Percentiles rank a stretch among this genome's conserved stretches.
These are phyloP conservation scores for Procavia capensis DNA, from an alignment of 2,113 vertebrate species.

Conservation along the genomic window DNA sequence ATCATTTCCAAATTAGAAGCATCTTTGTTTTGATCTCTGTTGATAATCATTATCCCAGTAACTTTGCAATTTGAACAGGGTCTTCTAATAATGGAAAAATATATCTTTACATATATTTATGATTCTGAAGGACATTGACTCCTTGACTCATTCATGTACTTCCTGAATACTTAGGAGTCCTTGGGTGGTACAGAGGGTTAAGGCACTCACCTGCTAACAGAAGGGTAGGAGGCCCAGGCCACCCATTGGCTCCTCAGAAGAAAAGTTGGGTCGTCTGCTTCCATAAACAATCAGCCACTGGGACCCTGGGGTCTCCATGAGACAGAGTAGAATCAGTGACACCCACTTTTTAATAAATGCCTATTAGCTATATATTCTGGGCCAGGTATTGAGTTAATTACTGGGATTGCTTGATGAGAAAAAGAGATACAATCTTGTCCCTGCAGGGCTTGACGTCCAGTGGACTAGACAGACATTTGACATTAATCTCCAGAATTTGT, in stretches of 20 bases:
- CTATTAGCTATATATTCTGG: slow-evolving; percentile 24
- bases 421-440: background rate
- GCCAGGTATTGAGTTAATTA: background rate
- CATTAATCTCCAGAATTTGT: background rate
- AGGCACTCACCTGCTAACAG: background rate
- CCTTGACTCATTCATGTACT: slow-evolving; percentile 34
- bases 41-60: slow-evolving; percentile 43
- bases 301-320: background rate
- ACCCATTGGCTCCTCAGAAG: background rate
- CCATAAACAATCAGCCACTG: background rate
- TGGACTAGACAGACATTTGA: background rate
- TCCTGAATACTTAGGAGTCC: background rate
- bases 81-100: slow-evolving; percentile 44
- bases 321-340: background rate
- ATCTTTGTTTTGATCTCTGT: slow-evolving; percentile 17
- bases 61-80: slow-evolving; percentile 32
- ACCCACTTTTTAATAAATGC: background rate
- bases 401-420: background rate
- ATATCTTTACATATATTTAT: background rate
- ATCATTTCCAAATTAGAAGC: slow-evolving; percentile 52
- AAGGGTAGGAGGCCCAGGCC: background rate
- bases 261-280: background rate
- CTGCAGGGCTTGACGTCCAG: background rate
- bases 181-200: background rate
- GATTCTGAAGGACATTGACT: slow-evolving; percentile 24